Evolutionary conservation across 2,113 vertebrate genomes (phyloP).

Genomic region (Oenanthe melanoleuca): DNA sequence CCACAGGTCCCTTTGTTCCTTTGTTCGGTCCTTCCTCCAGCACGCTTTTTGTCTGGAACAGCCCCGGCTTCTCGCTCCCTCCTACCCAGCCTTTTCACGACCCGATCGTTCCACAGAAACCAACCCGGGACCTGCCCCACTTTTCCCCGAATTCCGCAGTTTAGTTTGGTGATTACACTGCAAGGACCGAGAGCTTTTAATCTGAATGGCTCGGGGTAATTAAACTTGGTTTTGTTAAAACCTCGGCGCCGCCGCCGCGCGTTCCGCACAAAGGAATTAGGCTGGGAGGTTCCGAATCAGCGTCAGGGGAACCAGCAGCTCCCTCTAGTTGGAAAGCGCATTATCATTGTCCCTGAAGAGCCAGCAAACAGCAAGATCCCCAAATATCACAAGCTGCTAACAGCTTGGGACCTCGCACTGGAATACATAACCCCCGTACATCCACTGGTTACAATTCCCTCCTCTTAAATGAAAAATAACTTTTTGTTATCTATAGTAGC

Average conservation of each 20-base stretch:
- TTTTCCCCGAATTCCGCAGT: not conserved
- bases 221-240: not conserved
- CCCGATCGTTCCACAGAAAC: not conserved
- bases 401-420: not conserved
- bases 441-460: not conserved
- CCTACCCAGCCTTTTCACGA: not conserved
- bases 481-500: not conserved
- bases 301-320: not conserved
- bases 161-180: not conserved
- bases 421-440: accelerated
- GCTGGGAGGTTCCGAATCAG: not conserved
- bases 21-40: not conserved
- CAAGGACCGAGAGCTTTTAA: not conserved
- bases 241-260: not conserved
- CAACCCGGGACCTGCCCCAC: not conserved
- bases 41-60: not conserved
- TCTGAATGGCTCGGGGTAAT: not conserved
- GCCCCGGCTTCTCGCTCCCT: not conserved
- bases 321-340: conserved; percentile 47
- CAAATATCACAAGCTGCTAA: not conserved
- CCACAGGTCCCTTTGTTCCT: conserved; percentile 42
- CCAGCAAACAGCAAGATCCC: not conserved
- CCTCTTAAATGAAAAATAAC: not conserved
- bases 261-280: conserved; percentile 35
- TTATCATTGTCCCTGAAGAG: not conserved